Percentiles rank a stretch among this genome's conserved stretches.
Evolutionary conservation across 2,888 invertebrate species (phyloP).

Genomic region (Drosophila neoperkinsi): DNA sequence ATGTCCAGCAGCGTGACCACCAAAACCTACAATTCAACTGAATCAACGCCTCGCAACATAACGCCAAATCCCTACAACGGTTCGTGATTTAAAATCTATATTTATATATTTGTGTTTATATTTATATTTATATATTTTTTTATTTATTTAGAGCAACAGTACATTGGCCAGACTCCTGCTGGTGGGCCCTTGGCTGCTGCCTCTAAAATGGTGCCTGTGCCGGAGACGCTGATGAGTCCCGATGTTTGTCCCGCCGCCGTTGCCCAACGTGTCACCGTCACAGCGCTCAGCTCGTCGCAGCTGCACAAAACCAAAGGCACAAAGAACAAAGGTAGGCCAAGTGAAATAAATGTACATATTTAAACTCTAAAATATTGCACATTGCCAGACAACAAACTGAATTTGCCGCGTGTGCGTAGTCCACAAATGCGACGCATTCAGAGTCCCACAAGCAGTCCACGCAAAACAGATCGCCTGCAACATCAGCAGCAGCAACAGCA

Average conservation of each 20-base stretch:
- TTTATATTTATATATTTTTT: not conserved
- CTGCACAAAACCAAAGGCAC: slow-evolving; percentile 82
- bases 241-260: slow-evolving; percentile 86
- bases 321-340: slow-evolving; percentile 82
- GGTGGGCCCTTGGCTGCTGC: slow-evolving; percentile 90
- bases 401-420: slow-evolving; percentile 84
- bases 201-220: slow-evolving; percentile 94
- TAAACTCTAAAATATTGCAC: not conserved
- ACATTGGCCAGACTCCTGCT: slow-evolving; percentile 58
- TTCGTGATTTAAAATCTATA: slow-evolving; percentile 24
- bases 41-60: slow-evolving; percentile 84
- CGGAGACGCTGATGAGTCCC: slow-evolving; percentile 94
- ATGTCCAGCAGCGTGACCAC: slow-evolving; percentile 77
- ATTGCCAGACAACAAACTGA: slow-evolving; percentile 81
- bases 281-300: slow-evolving; percentile 80
- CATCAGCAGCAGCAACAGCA: slow-evolving; percentile 26
- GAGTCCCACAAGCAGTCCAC: slow-evolving; percentile 84
- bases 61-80: slow-evolving; percentile 84
- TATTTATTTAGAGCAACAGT: slow-evolving; percentile 73
- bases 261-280: slow-evolving; percentile 81
- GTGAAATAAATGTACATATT: slow-evolving; percentile 11
- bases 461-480: slow-evolving; percentile 60
- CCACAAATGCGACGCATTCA: slow-evolving; percentile 81
- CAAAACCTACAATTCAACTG: slow-evolving; percentile 82
- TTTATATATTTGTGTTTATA: not conserved